Evolutionary conservation across 2,797 vertebrate genomes (phyloP).

Genomic region (Novumbra hubbsi): DNA sequence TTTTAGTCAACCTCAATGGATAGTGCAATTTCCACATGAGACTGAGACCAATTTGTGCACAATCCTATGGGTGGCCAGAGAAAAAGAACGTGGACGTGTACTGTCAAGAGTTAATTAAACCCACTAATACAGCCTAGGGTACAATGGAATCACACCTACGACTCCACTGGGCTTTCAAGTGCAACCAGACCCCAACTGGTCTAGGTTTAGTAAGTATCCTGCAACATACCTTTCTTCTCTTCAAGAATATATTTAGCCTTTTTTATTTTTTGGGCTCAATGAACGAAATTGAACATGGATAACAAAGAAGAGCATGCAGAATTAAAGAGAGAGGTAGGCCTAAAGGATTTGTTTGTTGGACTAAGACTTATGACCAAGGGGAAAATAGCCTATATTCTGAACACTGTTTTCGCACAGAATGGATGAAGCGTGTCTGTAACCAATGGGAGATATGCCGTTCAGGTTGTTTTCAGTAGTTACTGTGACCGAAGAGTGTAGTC

Average conservation of each 20-base stretch:
- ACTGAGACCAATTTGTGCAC: neutral
- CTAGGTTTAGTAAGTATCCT: neutral
- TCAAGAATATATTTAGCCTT: slow-evolving; percentile 19
- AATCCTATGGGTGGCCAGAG: neutral
- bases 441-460: neutral
- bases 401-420: neutral
- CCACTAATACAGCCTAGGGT: neutral
- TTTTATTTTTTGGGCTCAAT: slow-evolving; percentile 13
- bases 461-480: neutral
- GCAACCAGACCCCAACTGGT: neutral
- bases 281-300: slow-evolving; percentile 40
- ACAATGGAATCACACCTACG: slow-evolving; percentile 13
- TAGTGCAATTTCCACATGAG: neutral
- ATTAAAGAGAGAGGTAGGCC: slow-evolving; percentile 47
- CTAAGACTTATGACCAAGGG: neutral
- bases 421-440: neutral
- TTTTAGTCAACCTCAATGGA: neutral
- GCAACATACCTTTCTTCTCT: slow-evolving; percentile 26
- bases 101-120: neutral
- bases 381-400: neutral
- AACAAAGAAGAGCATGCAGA: slow-evolving; percentile 16
- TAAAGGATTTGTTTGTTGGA: slow-evolving; percentile 3
- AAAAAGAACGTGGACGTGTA: neutral
- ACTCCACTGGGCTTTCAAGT: neutral
- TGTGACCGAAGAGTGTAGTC: neutral